Base-by-base conservation (phyloP, 2,888 invertebrate genomes). In the Netelia inedita region DNA sequence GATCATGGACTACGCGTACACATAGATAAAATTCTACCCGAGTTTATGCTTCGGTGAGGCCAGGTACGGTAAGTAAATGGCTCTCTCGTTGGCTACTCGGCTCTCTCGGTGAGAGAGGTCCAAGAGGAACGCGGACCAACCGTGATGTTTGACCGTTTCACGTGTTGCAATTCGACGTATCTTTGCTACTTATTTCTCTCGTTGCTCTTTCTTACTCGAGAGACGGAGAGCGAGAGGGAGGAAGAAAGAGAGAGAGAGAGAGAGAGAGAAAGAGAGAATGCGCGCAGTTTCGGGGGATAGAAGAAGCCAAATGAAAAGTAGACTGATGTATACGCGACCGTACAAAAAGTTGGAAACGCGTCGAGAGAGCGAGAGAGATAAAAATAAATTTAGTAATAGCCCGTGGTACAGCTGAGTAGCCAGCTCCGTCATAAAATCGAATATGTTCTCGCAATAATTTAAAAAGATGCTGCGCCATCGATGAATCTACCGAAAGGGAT, bases 11-110 rank as follows among this genome's bases (percentile, higher is more conserved):
- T 21, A 14, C 28, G 66, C 66, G 14, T 59, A 68, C 59, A 69
- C 68, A 11, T 53, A 65, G 11, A 14, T 28, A 23, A 79, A 79
- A 16, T 76, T 46, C 21, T 21, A 61, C 28, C 61, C 72, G 66
- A 50, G 46, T 81, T 81, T 68, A 81, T 82, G 79, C 79, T 82
- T 79, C 23, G 63, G 55, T 79, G 69, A 85, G 82, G 85, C 85
- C 78, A 66, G 75, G 75, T 75, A 74, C 50, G 74, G 21, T 86
- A 86, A 85, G 86, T 86, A 86, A 86, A 85, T 80, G 86, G 65
- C 76, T 84, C 61, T 79, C 61, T 79, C 79, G 75, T 63, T 69
- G 76, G 57, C 55, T 79, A 59, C 16, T 74, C 23, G 9, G 9
- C 19, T 28, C 71, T 71, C 55, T 72, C 19, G 43, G 65, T 35